These are phyloP conservation scores for Drosophila gaucha DNA, from an alignment of 2,888 invertebrate species.

Conservation along the genomic window DNA sequence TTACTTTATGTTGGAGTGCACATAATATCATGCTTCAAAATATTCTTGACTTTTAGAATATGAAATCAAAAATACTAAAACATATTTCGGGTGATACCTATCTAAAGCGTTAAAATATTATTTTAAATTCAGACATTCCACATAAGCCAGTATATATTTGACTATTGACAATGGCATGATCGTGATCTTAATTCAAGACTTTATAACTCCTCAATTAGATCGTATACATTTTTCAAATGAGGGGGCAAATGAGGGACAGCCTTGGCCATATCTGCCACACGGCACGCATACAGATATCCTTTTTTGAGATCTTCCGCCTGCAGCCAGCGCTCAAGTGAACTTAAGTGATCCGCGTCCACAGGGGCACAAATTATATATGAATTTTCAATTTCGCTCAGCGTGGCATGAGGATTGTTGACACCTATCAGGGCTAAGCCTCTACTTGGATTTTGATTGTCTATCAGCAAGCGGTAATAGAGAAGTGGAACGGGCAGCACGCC, in stretches of 20 bases:
- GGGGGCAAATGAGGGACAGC: background rate
- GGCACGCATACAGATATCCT: conserved; percentile 4
- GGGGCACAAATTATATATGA: too few species aligned
- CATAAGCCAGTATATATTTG: too few species aligned
- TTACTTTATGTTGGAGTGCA: background rate
- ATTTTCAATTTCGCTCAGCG: background rate
- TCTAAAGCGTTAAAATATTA: too few species aligned
- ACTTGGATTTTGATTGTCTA: background rate
- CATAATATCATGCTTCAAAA: background rate
- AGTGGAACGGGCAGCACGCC: background rate
- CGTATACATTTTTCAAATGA: background rate
- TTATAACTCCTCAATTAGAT: background rate
- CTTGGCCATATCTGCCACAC: background rate
- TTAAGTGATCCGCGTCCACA: too few species aligned
- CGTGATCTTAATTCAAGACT: background rate
- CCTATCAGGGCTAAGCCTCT: background rate
- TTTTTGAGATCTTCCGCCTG: background rate
- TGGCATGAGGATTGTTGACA: conserved; percentile 3
- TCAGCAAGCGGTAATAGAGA: background rate
- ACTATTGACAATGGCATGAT: background rate
- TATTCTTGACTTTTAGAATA: background rate
- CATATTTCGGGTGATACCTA: too few species aligned
- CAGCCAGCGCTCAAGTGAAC: too few species aligned
- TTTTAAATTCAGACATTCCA: too few species aligned
- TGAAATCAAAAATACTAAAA: background rate